phyloP scores from a whole-genome alignment of 2,113 vertebrate species.

The Piprites chloris region DNA sequence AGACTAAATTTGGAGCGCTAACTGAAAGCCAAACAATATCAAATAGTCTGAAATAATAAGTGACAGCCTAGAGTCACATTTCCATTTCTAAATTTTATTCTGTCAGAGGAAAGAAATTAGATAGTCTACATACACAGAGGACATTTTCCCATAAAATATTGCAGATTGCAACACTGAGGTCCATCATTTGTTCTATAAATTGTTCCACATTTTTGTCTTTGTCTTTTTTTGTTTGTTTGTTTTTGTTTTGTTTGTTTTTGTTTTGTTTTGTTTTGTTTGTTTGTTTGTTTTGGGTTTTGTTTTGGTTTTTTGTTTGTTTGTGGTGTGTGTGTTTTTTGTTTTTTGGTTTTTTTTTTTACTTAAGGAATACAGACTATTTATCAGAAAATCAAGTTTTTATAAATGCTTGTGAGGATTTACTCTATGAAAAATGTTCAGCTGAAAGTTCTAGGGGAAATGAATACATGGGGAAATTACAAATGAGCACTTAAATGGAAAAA shows the following conservation, averaged over 20 bases:
- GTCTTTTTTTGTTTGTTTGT: neutral
- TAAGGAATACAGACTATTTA: neutral
- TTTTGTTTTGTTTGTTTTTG: no score
- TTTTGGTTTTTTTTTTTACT: neutral
- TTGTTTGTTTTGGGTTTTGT: no score
- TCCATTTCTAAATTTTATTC: neutral
- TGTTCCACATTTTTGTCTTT: neutral
- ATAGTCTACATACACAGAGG: neutral
- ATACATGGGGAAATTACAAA: neutral
- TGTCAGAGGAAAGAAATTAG: neutral
- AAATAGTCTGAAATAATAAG: neutral
- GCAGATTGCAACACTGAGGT: neutral
- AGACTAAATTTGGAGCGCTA: neutral
- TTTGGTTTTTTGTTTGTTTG: no score
- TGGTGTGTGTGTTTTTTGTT: no score
- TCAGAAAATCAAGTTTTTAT: neutral
- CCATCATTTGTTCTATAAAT: neutral
- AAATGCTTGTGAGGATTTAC: neutral
- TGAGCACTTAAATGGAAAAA: conserved; percentile 7
- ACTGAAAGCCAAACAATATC: neutral
- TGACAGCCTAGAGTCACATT: neutral
- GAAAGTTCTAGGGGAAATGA: neutral
- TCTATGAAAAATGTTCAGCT: neutral
- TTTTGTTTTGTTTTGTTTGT: no score
- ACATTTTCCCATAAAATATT: neutral